A percentile compares a stretch with the other conserved stretches of the same genome.
Evolutionary conservation across 2,888 invertebrate genomes (phyloP).

Genomic region (Operophtera brumata): DNA sequence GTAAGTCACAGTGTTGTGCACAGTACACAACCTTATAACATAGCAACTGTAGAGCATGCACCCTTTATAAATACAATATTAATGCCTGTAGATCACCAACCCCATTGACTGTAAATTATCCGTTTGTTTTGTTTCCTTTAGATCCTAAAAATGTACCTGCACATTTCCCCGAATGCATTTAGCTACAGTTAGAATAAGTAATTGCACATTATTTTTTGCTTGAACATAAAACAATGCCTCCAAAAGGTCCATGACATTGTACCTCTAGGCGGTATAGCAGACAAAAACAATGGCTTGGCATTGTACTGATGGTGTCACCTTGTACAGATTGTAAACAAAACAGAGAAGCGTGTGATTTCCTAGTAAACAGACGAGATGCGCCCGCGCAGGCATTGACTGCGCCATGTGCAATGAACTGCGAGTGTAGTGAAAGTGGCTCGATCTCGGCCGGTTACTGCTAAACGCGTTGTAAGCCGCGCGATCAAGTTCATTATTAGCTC

Average conservation of each 20-base stretch:
- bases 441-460: slow-evolving; percentile 24
- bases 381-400: slow-evolving; percentile 23
- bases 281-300: slow-evolving; percentile 9
- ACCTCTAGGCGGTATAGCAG: not conserved
- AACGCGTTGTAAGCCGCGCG: slow-evolving; percentile 16
- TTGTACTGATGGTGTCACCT: slow-evolving; percentile 6
- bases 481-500: slow-evolving; percentile 6
- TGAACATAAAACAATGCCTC: not conserved
- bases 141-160: too few species aligned
- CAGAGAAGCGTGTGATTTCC: slow-evolving; percentile 31
- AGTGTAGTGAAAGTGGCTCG: slow-evolving; percentile 33
- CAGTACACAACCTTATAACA: not conserved
- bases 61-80: slow-evolving; percentile 2
- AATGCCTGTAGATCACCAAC: not conserved
- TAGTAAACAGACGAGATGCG: slow-evolving; percentile 23
- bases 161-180: too few species aligned
- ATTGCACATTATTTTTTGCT: not conserved
- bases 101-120: not conserved
- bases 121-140: not conserved
- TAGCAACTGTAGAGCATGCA: not conserved
- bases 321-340: slow-evolving; percentile 16
- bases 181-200: too few species aligned
- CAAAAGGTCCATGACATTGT: slow-evolving; percentile 9
- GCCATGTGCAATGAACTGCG: slow-evolving; percentile 37
- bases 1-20: slow-evolving; percentile 46